These are phyloP conservation scores for Salticus scenicus DNA, from an alignment of 2,888 invertebrate genomes.

Conservation along the genomic window DNA sequence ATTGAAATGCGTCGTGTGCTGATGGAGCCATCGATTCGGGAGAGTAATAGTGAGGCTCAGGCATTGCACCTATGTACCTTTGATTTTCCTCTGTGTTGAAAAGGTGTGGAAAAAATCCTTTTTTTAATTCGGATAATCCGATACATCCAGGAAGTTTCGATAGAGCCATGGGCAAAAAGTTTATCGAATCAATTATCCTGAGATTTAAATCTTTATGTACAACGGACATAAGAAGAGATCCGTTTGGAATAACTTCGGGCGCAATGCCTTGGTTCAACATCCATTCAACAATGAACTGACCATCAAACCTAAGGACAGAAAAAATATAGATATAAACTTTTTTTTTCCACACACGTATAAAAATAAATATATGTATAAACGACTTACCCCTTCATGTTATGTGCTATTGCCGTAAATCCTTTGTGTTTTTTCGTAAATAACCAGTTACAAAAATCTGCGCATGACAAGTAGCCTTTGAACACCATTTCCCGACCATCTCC, in stretches of 20 bases:
- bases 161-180: slow-evolving; percentile 40
- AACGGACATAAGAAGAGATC: slow-evolving; percentile 17
- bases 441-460: slow-evolving; percentile 15
- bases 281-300: slow-evolving; percentile 27
- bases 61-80: neutral
- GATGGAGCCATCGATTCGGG: slow-evolving; percentile 10
- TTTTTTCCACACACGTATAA: no score
- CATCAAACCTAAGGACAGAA: slow-evolving; percentile 27
- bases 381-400: slow-evolving; percentile 32
- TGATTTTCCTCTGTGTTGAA: slow-evolving; percentile 39
- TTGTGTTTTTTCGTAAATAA: neutral
- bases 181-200: slow-evolving; percentile 38
- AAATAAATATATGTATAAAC: no score
- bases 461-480: slow-evolving; percentile 17
- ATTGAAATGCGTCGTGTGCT: neutral
- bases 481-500: neutral
- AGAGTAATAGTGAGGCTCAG: neutral
- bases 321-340: no score
- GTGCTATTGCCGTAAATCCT: slow-evolving; percentile 20
- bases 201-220: neutral
- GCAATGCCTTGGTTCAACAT: slow-evolving; percentile 7
- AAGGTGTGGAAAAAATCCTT: slow-evolving; percentile 50
- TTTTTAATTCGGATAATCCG: slow-evolving; percentile 17
- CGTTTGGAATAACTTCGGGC: slow-evolving; percentile 15
- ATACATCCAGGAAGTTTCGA: slow-evolving; percentile 30